phyloP scores from a whole-genome alignment of 1,140 invertebrate species.

The Neuroterus valhalla region DNA sequence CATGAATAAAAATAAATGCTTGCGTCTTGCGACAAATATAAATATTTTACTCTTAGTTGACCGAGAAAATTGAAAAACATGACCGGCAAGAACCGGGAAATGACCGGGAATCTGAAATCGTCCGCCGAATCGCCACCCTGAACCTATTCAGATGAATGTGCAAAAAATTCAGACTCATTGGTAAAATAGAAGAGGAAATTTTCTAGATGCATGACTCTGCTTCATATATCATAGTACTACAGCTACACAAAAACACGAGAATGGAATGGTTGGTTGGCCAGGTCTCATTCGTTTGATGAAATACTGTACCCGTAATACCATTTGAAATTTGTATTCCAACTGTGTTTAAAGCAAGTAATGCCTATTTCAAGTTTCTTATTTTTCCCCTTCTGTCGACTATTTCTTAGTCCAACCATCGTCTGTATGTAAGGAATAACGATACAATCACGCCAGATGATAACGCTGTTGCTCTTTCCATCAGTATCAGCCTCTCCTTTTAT shows the following conservation, averaged over 20 bases:
- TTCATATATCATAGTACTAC: not conserved
- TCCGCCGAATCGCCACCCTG: no score
- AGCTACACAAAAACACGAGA: not conserved
- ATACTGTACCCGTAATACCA: not conserved
- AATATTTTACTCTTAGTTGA: no score
- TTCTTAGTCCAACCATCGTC: not conserved
- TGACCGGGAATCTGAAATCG: no score
- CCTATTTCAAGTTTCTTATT: not conserved
- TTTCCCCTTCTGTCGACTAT: not conserved
- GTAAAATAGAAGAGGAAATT: no score
- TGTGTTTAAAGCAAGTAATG: slow-evolving; percentile 2
- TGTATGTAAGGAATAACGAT: slow-evolving; percentile 2
- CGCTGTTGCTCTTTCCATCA: slow-evolving; percentile 8
- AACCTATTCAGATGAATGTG: no score
- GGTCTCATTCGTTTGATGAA: not conserved
- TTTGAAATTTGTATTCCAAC: not conserved
- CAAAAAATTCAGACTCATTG: no score
- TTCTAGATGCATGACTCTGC: no score
- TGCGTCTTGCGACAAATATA: no score
- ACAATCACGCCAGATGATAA: slow-evolving; percentile 16
- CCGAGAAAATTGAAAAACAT: no score
- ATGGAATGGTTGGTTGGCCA: not conserved
- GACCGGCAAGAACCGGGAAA: no score
- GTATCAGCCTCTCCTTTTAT: not conserved
- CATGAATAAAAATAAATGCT: no score